phyloP scores from a whole-genome alignment of 2,888 invertebrate species.

The Dryococelus australis region DNA sequence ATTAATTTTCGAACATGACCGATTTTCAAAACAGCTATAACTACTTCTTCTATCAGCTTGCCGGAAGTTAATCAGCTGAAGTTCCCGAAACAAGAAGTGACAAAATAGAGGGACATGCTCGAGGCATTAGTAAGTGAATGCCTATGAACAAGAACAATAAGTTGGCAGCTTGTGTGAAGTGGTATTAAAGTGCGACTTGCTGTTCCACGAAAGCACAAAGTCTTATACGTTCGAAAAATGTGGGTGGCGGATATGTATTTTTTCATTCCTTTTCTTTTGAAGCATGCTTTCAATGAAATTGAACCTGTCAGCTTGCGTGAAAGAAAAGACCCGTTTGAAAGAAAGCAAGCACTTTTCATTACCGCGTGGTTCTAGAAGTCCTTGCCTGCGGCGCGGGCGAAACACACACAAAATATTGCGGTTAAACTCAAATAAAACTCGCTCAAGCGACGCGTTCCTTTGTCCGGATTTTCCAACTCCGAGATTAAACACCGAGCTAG shows the following conservation, averaged over 20 bases:
- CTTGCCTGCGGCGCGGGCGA: background rate
- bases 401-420: background rate
- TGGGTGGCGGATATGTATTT: background rate
- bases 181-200: background rate
- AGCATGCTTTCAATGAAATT: background rate
- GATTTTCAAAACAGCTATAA: too few relatives aligned
- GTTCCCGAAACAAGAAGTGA: too few relatives aligned
- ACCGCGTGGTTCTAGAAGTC: background rate
- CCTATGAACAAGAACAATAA: background rate
- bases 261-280: background rate
- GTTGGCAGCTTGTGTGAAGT: background rate
- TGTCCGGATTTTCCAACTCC: background rate
- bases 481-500: background rate
- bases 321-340: background rate
- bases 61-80: too few relatives aligned
- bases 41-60: too few relatives aligned
- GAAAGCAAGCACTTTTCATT: conserved; percentile 3
- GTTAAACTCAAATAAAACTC: background rate
- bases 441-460: background rate
- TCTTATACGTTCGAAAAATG: background rate
- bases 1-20: too few relatives aligned
- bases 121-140: background rate
- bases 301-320: background rate
- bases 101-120: background rate
- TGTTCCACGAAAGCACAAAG: background rate